phyloP scores from a whole-genome alignment of 2,113 vertebrate species.

The Sminthopsis crassicaudata region DNA sequence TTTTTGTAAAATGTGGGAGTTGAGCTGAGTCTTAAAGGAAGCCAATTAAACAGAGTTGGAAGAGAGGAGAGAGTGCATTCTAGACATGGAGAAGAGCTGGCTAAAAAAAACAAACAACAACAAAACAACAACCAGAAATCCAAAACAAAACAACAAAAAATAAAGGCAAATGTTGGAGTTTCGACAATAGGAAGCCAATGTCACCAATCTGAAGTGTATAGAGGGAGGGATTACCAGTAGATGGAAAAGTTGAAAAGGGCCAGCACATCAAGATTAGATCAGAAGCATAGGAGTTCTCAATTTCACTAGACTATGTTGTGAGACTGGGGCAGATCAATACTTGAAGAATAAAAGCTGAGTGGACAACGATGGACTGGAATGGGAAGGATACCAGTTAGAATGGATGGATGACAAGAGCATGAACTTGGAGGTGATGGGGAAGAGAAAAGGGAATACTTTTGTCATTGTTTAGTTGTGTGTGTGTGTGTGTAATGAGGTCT shows the following conservation, averaged over 20 bases:
- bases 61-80: not conserved
- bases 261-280: not conserved
- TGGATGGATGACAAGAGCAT: not conserved
- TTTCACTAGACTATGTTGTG: not conserved
- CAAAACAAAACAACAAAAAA: not conserved
- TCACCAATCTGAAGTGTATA: not conserved
- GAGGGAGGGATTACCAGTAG: not conserved
- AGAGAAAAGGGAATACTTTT: not conserved
- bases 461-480: not conserved
- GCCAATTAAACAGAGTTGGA: not conserved
- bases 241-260: not conserved
- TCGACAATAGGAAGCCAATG: not conserved
- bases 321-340: not conserved
- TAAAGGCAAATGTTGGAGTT: not conserved
- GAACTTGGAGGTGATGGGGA: not conserved
- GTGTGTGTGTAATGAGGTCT: no score
- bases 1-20: not conserved
- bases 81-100: not conserved
- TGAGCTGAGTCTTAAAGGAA: not conserved
- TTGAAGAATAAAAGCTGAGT: not conserved
- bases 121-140: no score
- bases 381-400: not conserved
- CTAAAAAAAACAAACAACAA: no score
- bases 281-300: not conserved
- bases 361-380: not conserved